Evolutionary conservation across 2,113 vertebrate species (phyloP), one percentile per base, ranked within the genome.

Genomic region (Nicator chloris): DNA sequence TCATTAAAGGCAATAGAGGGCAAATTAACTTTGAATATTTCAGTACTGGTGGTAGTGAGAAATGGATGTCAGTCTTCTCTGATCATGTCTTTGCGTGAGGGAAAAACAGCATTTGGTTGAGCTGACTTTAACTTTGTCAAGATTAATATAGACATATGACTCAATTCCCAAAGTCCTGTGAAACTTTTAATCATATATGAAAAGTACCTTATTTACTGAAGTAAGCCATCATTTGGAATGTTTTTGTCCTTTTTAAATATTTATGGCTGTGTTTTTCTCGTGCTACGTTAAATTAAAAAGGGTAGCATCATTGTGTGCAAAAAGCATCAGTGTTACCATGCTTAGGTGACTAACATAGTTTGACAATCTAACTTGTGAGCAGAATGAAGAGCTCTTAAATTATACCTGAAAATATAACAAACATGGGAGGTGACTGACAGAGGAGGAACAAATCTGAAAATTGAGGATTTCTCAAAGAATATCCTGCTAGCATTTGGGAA

Each of bases 71-170:
- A 21, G 40, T 61, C 24, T 65, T 33, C 9, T n/a, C n/a, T 7
- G 2, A n/a, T 59, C 2, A 0, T 35, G 28, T 37, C 22, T 45
- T 27, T 40, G n/a, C n/a, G 11, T 3, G 21, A 37, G 59, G 28
- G 44, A 18, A 42, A 45, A 82, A 10, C 16, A 80, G 7, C 11
- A 8, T 33, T 30, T n/a, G 15, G 31, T 40, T 53, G 65, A 75
- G 26, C 35, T 3, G 10, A 31, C 30, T 72, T 85, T 9, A 51
- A 30, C 84, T 84, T 33, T 11, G 3, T 71, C n/a, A 61, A 44
- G 66, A 37, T 71, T 45, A 63, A n/a, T 2, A 2, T 28, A 75
- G 61, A 61, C 88, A 27, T 69, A 22, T 75, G 19, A 65, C 18
- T 71, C 33, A 57, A 7, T 51, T 85, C 82, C 31, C 16, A 12